phyloP scores from a whole-genome alignment of 2,113 vertebrate species.

The Anthoscopus minutus region DNA sequence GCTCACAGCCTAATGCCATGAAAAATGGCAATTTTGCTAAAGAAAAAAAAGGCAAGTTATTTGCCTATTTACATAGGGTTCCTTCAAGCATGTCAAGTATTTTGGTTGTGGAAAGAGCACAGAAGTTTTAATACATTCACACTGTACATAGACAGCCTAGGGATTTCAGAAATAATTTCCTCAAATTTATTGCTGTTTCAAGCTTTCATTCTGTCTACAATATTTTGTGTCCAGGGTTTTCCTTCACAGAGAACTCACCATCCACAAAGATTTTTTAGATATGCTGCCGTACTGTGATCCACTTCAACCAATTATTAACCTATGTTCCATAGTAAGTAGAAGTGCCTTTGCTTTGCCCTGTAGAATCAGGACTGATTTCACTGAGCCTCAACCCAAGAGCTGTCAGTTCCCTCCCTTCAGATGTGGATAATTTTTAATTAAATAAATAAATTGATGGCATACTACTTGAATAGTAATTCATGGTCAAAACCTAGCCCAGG shows the following conservation, averaged over 20 bases:
- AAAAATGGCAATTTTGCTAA: neutral
- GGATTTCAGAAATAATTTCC: constrained; percentile 21
- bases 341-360: neutral
- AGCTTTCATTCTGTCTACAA: neutral
- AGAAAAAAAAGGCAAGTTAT: neutral
- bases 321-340: neutral
- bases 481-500: neutral
- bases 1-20: neutral
- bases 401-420: neutral
- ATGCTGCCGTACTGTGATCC: neutral
- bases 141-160: neutral
- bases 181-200: neutral
- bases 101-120: neutral
- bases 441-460: neutral
- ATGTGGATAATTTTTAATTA: neutral
- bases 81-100: neutral
- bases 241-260: neutral
- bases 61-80: neutral
- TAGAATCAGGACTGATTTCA: neutral
- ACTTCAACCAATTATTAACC: neutral
- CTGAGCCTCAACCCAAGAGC: neutral
- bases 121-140: neutral
- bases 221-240: neutral
- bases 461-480: neutral
- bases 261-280: neutral